These are phyloP conservation scores for Drosophila aldrichi DNA, from an alignment of 2,888 invertebrate genomes.

Conservation along the genomic window DNA sequence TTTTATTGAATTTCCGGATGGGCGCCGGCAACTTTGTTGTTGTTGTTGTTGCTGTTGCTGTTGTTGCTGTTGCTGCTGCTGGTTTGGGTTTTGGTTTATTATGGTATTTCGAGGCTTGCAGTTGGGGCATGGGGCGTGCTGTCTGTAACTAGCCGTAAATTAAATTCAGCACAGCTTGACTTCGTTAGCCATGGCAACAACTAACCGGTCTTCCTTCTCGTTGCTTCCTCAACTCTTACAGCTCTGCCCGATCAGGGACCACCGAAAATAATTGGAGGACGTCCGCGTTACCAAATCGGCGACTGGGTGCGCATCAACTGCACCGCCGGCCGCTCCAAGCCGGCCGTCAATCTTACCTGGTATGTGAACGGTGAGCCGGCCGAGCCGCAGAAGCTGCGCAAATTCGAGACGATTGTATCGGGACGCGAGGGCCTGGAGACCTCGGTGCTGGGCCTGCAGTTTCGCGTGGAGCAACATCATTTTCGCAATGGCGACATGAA, in stretches of 20 bases:
- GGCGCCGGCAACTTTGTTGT: slow-evolving; percentile 52
- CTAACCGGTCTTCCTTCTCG: slow-evolving; percentile 43
- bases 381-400: slow-evolving; percentile 83
- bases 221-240: slow-evolving; percentile 68
- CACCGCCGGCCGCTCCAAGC: slow-evolving; percentile 88
- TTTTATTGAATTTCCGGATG: slow-evolving; percentile 79
- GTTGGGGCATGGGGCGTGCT: background rate
- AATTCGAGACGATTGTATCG: slow-evolving; percentile 86
- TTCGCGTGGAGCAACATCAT: slow-evolving; percentile 89
- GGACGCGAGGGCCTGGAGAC: slow-evolving; percentile 89
- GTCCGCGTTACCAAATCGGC: slow-evolving; percentile 87
- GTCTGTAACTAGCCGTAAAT: slow-evolving; percentile 66
- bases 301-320: slow-evolving; percentile 88
- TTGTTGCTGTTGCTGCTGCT: slow-evolving; percentile 19
- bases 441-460: slow-evolving; percentile 89
- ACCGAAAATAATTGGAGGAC: slow-evolving; percentile 87
- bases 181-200: slow-evolving; percentile 35
- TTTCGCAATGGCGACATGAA: slow-evolving; percentile 91
- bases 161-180: slow-evolving; percentile 66
- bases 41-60: slow-evolving; percentile 5
- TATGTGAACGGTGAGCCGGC: slow-evolving; percentile 88
- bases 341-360: slow-evolving; percentile 87
- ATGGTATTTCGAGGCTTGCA: slow-evolving; percentile 43
- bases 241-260: slow-evolving; percentile 88
- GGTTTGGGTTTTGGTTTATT: slow-evolving; percentile 63